Conservation (phyloP, 2,113 vertebrate genomes). For the Oncorhynchus kisutch region DNA sequence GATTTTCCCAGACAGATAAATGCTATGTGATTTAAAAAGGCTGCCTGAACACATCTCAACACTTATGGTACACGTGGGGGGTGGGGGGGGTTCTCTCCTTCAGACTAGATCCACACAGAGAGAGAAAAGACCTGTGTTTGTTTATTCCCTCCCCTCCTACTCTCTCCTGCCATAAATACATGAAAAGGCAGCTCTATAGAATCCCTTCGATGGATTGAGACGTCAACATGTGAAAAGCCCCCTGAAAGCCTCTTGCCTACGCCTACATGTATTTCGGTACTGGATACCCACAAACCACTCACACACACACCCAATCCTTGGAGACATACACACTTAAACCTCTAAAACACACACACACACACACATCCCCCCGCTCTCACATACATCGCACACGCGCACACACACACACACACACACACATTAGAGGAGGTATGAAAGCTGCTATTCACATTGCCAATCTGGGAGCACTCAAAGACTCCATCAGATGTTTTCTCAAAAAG, state of each 20-base stretch:
- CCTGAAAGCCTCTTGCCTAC: constrained; percentile 39
- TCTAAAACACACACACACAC: constrained; percentile 8
- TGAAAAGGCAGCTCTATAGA: constrained; percentile 35
- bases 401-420: constrained; percentile 22
- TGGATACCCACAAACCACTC: constrained; percentile 27
- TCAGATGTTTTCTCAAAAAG: constrained; percentile 69
- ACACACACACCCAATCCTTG: background rate
- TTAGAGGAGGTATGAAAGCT: constrained; percentile 56
- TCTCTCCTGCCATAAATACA: constrained; percentile 47
- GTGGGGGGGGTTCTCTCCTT: background rate
- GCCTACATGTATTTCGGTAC: constrained; percentile 50
- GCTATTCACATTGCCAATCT: constrained; percentile 68
- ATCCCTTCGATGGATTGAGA: constrained; percentile 45
- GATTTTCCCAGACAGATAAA: background rate
- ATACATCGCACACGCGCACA: constrained; percentile 9
- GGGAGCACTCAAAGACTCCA: constrained; percentile 63
- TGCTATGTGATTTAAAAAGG: too few relatives aligned
- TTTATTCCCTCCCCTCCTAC: constrained; percentile 20
- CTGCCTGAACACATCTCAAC: background rate
- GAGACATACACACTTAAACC: background rate
- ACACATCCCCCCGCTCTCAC: constrained; percentile 1
- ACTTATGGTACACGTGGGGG: too few relatives aligned
- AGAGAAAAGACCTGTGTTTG: constrained; percentile 25
- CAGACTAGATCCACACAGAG: background rate
- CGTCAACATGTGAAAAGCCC: constrained; percentile 35